A percentile compares a stretch with the other conserved stretches of the same genome.
These are phyloP conservation scores for Trypoxylon attenuatum DNA, from an alignment of 2,888 invertebrate species.

Conservation along the genomic window DNA sequence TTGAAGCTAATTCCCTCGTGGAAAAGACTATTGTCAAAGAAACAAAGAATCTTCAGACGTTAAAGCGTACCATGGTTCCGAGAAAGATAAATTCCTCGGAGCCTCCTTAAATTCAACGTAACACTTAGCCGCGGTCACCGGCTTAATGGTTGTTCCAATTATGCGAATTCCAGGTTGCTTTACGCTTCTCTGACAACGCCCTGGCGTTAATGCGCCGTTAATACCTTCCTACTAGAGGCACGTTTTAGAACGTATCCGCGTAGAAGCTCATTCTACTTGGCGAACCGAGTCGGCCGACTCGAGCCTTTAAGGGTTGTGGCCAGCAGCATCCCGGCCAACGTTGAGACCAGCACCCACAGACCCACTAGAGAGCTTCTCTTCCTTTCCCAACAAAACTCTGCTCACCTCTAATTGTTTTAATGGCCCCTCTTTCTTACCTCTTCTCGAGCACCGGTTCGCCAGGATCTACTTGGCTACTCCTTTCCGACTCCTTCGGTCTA, in stretches of 20 bases:
- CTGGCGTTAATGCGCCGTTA: constrained; percentile 50
- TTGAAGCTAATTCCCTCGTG: too few relatives aligned
- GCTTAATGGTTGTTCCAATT: constrained; percentile 52
- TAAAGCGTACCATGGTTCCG: constrained; percentile 18
- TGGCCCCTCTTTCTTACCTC: constrained; percentile 52
- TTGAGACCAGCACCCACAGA: too few relatives aligned
- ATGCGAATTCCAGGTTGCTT: constrained; percentile 51
- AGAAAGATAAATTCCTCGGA: constrained; percentile 37
- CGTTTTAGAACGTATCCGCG: constrained; percentile 16
- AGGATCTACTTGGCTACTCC: not conserved
- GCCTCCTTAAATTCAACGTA: constrained; percentile 44
- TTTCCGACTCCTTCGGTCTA: constrained; percentile 10
- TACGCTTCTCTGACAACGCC: constrained; percentile 36
- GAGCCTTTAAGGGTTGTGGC: constrained; percentile 20
- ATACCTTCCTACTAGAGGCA: constrained; percentile 46
- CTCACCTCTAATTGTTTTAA: constrained; percentile 66
- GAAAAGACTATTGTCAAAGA: too few relatives aligned
- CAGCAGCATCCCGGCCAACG: not conserved
- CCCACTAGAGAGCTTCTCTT: constrained; percentile 13
- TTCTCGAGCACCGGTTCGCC: constrained; percentile 6
- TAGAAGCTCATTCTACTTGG: constrained; percentile 16
- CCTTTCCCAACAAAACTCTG: constrained; percentile 44
- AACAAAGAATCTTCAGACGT: too few relatives aligned
- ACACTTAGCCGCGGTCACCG: constrained; percentile 38
- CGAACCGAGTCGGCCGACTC: too few relatives aligned